phyloP scores from a whole-genome alignment of 2,113 vertebrate species.

The Otolemur garnettii region DNA sequence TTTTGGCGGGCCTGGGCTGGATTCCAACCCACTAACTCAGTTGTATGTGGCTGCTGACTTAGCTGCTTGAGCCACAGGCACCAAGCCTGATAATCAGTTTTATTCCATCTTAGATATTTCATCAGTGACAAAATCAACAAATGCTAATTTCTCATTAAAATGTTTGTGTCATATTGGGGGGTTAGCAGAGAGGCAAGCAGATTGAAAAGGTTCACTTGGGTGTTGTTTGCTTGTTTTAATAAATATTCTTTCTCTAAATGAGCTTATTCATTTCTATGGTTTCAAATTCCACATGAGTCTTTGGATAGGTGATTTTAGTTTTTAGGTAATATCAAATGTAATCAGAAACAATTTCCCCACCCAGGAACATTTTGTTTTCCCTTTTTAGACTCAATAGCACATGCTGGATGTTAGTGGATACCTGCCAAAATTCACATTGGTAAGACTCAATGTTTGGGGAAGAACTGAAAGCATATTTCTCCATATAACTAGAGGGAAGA shows the following conservation, averaged over 20 bases:
- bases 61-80: no score
- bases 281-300: slow-evolving; percentile 1
- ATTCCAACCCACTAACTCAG: no score
- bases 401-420: neutral
- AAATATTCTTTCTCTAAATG: slow-evolving; percentile 14
- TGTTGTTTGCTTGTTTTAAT: neutral
- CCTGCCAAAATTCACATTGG: neutral
- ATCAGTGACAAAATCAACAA: slow-evolving; percentile 1
- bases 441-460: neutral
- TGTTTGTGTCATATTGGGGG: neutral
- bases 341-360: neutral
- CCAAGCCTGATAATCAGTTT: slow-evolving; percentile 4
- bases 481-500: neutral
- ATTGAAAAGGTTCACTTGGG: neutral
- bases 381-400: slow-evolving; percentile 8
- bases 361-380: neutral
- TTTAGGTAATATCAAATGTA: neutral
- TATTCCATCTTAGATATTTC: slow-evolving; percentile 42
- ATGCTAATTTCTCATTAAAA: slow-evolving; percentile 44
- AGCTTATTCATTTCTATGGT: neutral
- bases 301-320: neutral
- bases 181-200: neutral
- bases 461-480: slow-evolving; percentile 36
- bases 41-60: no score
- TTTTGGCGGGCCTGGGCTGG: no score